phyloP scores from a whole-genome alignment of 2,113 vertebrate species.

The Cranoglanis bouderius region DNA sequence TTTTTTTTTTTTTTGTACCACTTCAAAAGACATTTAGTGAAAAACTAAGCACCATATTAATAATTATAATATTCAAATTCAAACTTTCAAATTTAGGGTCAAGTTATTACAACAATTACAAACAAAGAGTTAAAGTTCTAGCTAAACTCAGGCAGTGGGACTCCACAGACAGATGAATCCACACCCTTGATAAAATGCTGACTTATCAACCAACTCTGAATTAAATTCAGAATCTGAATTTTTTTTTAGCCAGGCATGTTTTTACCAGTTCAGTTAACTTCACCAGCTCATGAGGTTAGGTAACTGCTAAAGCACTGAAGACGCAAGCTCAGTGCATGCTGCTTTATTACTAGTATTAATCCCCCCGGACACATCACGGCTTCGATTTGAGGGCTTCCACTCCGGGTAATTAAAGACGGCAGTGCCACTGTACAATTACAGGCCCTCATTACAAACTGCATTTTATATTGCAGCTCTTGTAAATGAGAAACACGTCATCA shows the following conservation, averaged over 20 bases:
- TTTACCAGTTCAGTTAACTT: not conserved
- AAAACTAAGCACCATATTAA: not conserved
- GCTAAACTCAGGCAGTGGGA: not conserved
- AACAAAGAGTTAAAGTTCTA: not conserved
- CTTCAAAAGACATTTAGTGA: not conserved
- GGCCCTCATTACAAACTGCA: not conserved
- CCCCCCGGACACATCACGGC: not conserved
- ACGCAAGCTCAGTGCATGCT: not conserved
- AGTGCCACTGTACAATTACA: not conserved
- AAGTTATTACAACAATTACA: too few species aligned
- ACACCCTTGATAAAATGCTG: not conserved
- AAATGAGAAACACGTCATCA: constrained; percentile 1
- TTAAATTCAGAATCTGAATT: not conserved
- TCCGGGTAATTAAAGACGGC: too few species aligned
- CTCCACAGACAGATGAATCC: not conserved
- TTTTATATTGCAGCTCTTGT: not conserved
- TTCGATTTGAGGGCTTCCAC: not conserved
- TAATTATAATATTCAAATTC: not conserved
- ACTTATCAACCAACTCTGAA: not conserved
- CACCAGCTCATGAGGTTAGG: not conserved
- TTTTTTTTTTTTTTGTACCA: not conserved
- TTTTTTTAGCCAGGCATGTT: not conserved
- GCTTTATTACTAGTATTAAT: not conserved
- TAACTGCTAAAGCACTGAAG: not conserved
- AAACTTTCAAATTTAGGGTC: not conserved